These are phyloP conservation scores for Chrysolina haemoptera DNA, from an alignment of 2,888 invertebrate genomes.

Conservation along the genomic window DNA sequence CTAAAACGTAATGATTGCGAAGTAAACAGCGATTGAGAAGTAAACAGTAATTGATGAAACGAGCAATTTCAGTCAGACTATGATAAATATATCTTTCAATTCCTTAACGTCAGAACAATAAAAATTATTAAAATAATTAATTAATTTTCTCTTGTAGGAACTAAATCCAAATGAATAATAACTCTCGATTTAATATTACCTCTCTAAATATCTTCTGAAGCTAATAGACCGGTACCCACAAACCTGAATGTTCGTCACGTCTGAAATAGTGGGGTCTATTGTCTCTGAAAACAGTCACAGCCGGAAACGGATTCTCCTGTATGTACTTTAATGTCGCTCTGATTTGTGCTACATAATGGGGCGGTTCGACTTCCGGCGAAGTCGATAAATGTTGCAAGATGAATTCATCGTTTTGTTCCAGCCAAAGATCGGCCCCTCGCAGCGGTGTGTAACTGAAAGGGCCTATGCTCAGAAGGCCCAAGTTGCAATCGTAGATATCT, in stretches of 20 bases:
- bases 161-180: not conserved
- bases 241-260: slow-evolving; percentile 88
- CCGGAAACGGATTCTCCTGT: slow-evolving; percentile 95
- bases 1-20: too few relatives aligned
- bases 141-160: not conserved
- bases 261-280: slow-evolving; percentile 92
- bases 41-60: too few relatives aligned
- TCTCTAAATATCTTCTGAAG: not conserved
- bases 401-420: slow-evolving; percentile 92
- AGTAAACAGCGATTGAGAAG: too few relatives aligned
- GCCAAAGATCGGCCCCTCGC: slow-evolving; percentile 90
- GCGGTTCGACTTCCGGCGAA: slow-evolving; percentile 92
- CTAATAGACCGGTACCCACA: slow-evolving; percentile 73
- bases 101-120: too few relatives aligned
- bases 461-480: slow-evolving; percentile 90
- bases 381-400: slow-evolving; percentile 93
- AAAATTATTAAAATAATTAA: too few relatives aligned
- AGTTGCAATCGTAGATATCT: slow-evolving; percentile 90
- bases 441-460: slow-evolving; percentile 95
- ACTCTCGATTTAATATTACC: not conserved
- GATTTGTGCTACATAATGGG: slow-evolving; percentile 90
- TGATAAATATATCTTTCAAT: too few relatives aligned
- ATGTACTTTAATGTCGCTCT: slow-evolving; percentile 92
- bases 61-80: too few relatives aligned
- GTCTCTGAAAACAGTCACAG: slow-evolving; percentile 93